A percentile compares a stretch with the other conserved stretches of the same genome.
Evolutionary conservation across 2,113 vertebrate genomes (phyloP).

Genomic region (Onychostoma macrolepis): DNA sequence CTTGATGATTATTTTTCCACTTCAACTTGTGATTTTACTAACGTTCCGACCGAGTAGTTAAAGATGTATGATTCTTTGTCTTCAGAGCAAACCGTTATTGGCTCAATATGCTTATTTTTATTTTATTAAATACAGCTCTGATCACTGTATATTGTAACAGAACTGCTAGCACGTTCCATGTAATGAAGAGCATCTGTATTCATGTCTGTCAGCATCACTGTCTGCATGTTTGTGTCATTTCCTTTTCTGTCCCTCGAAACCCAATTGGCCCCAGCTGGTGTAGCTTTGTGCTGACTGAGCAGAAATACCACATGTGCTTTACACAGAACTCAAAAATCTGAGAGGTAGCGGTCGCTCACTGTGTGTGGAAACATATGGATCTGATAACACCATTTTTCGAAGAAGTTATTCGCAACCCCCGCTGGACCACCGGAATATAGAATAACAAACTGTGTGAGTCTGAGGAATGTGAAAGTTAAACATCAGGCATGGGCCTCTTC

Average conservation of each 20-base stretch:
- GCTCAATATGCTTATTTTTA: not conserved
- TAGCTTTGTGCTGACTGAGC: constrained; percentile 35
- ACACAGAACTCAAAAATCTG: constrained; percentile 2
- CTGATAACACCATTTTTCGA: constrained; percentile 57
- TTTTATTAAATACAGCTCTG: not conserved
- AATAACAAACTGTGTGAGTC: constrained; percentile 53
- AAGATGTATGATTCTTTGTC: not conserved
- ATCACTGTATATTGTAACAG: not conserved
- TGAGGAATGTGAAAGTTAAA: constrained; percentile 55
- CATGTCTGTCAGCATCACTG: not conserved
- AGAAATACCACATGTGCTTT: constrained; percentile 49
- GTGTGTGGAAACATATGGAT: constrained; percentile 58
- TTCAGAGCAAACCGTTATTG: not conserved
- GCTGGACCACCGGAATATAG: constrained; percentile 43
- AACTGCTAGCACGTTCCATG: not conserved
- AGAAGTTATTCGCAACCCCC: constrained; percentile 43
- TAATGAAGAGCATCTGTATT: not conserved
- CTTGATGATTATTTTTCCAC: not conserved
- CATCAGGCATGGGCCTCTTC: constrained; percentile 37
- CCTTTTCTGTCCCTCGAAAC: constrained; percentile 40
- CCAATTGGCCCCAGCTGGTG: constrained; percentile 27
- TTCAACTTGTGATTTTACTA: not conserved
- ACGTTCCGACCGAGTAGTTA: not conserved
- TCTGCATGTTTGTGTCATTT: constrained; percentile 41
- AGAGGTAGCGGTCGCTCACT: constrained; percentile 33